These are phyloP conservation scores for Lateolabrax maculatus DNA, from an alignment of 2,797 vertebrate genomes.

Conservation along the genomic window DNA sequence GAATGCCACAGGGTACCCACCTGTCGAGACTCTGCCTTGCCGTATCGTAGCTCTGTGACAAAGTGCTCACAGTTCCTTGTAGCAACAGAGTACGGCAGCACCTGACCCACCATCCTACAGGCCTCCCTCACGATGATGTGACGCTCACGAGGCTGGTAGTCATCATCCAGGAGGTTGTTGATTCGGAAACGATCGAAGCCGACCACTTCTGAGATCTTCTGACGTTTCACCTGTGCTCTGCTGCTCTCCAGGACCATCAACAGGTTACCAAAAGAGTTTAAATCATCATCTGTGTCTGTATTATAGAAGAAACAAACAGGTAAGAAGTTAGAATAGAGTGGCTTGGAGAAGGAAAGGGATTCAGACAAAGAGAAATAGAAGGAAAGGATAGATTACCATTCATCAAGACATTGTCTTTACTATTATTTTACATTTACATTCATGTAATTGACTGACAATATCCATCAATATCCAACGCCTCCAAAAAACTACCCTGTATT, in stretches of 20 bases:
- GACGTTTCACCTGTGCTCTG: constrained; percentile 78
- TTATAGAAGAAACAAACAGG: neutral
- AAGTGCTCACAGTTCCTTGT: constrained; percentile 88
- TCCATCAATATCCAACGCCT: neutral
- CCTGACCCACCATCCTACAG: constrained; percentile 62
- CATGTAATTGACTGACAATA: neutral
- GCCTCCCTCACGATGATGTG: constrained; percentile 77
- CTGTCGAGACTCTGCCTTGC: constrained; percentile 81
- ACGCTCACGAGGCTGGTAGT: constrained; percentile 47
- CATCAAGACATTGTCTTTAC: neutral
- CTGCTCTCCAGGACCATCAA: constrained; percentile 59
- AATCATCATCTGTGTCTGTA: constrained; percentile 48
- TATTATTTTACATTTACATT: neutral
- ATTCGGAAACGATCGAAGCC: constrained; percentile 63
- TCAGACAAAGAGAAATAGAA: neutral
- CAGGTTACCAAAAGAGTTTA: constrained; percentile 40
- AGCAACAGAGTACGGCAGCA: constrained; percentile 71
- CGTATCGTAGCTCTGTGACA: constrained; percentile 85
- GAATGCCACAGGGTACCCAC: constrained; percentile 48
- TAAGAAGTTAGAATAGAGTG: neutral
- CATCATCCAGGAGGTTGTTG: constrained; percentile 83
- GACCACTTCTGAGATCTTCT: constrained; percentile 77
- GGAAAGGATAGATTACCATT: neutral
- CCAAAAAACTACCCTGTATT: neutral
- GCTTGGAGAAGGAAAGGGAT: neutral